Percentiles rank a stretch among this genome's conserved stretches.
These are phyloP conservation scores for Macrosoma leucophasiata DNA, from an alignment of 2,888 invertebrate genomes.

Conservation along the genomic window DNA sequence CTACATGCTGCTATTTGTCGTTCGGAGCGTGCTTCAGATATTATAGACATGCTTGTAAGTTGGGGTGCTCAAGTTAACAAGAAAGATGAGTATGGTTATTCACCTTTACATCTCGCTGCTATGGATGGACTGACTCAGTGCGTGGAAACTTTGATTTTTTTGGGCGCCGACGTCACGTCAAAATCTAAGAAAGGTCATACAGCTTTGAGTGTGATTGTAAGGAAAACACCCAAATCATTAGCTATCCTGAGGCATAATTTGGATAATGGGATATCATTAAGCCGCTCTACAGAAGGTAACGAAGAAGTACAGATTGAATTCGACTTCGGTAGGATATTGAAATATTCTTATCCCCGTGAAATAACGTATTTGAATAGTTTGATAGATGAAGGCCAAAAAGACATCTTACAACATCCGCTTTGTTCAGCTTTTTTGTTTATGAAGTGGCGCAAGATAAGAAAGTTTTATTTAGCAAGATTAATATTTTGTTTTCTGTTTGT, in stretches of 20 bases:
- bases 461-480: constrained; percentile 88
- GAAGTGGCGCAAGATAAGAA: constrained; percentile 93
- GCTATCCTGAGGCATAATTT: constrained; percentile 86
- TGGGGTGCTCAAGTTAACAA: constrained; percentile 89
- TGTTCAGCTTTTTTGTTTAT: constrained; percentile 91
- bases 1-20: constrained; percentile 88
- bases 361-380: constrained; percentile 91
- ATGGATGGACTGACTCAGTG: constrained; percentile 89
- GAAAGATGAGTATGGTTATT: constrained; percentile 89
- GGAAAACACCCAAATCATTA: constrained; percentile 90
- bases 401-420: constrained; percentile 88
- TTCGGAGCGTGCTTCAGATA: constrained; percentile 85
- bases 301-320: constrained; percentile 88
- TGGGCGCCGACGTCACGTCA: constrained; percentile 90
- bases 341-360: constrained; percentile 89
- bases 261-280: constrained; percentile 85
- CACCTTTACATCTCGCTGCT: constrained; percentile 89
- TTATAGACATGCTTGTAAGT: constrained; percentile 84
- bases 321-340: constrained; percentile 86
- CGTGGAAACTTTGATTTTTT: constrained; percentile 87
- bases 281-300: constrained; percentile 83
- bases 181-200: constrained; percentile 91
- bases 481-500: constrained; percentile 88
- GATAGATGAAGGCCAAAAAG: constrained; percentile 92
- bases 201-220: constrained; percentile 87